Conservation (phyloP, 2,113 vertebrate genomes). For the Saimiri boliviensis region DNA sequence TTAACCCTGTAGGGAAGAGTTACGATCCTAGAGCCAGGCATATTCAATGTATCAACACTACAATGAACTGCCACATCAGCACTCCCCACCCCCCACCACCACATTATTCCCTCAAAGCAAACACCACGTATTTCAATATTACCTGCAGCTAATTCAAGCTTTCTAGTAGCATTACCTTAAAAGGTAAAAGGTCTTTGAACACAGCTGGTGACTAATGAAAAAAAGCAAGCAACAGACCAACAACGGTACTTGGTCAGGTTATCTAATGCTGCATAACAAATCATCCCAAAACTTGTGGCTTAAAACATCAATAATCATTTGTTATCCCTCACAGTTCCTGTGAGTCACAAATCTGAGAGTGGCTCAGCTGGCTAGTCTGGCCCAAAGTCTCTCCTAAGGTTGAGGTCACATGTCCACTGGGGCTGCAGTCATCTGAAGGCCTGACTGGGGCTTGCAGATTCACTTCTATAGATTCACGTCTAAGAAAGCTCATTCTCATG, state of each 20-base stretch:
- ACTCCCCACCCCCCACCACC: no score
- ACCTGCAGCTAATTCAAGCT: not conserved
- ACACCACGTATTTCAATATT: not conserved
- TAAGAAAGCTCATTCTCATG: not conserved
- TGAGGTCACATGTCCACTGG: not conserved
- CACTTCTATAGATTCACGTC: not conserved
- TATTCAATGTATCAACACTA: not conserved
- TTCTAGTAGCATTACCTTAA: not conserved
- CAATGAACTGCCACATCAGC: not conserved
- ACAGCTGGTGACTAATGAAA: not conserved
- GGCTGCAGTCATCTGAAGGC: slow-evolving; percentile 27
- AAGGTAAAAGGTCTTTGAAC: slow-evolving; percentile 40
- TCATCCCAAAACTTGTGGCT: not conserved
- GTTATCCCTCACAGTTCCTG: slow-evolving; percentile 20
- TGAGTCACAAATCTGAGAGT: slow-evolving; percentile 11
- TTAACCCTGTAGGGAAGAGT: not conserved
- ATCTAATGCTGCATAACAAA: slow-evolving; percentile 27
- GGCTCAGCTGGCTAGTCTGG: not conserved
- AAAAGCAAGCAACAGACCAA: slow-evolving; percentile 26
- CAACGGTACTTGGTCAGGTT: slow-evolving; percentile 12
- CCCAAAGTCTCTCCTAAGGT: not conserved
- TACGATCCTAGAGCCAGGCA: not conserved
- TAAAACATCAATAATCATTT: slow-evolving; percentile 47
- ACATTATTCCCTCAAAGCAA: not conserved
- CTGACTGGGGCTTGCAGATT: not conserved